A percentile compares a stretch with the other conserved stretches of the same genome.
Conservation (phyloP, 2,888 invertebrate genomes). For the Deroplatys truncata region DNA sequence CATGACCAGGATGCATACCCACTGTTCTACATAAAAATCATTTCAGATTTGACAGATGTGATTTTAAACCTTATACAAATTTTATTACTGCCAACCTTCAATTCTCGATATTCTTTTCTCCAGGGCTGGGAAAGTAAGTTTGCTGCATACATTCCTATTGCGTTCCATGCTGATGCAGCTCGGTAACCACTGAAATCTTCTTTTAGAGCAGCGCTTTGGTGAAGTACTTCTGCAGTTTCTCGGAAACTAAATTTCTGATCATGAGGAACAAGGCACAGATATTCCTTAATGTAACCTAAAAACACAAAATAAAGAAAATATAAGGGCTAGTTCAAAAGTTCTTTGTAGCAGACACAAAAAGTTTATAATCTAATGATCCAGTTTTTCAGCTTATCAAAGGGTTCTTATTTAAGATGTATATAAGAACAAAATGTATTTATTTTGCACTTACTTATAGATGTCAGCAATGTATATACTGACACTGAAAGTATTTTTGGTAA, state of each 20-base stretch:
- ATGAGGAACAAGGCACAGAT: conserved; percentile 71
- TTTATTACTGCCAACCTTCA: conserved; percentile 56
- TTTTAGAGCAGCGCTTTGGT: conserved; percentile 64
- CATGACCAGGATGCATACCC: too few species aligned
- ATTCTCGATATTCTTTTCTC: conserved; percentile 78
- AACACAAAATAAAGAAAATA: not conserved
- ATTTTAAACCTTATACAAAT: not conserved
- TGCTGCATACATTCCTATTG: conserved; percentile 78
- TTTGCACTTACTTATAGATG: too few species aligned
- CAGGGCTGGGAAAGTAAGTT: conserved; percentile 84
- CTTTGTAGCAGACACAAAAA: not conserved
- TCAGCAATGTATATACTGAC: too few species aligned
- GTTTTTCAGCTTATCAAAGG: not conserved
- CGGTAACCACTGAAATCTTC: conserved; percentile 76
- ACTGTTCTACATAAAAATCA: not conserved
- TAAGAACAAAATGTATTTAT: not conserved
- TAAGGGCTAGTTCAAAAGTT: not conserved
- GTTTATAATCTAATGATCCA: not conserved
- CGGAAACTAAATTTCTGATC: conserved; percentile 72
- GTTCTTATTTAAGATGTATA: not conserved
- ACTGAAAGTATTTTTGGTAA: too few species aligned
- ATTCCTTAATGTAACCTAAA: conserved; percentile 72
- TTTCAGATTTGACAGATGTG: not conserved
- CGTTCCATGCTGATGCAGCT: conserved; percentile 78
- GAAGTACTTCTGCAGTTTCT: conserved; percentile 72